Base-by-base conservation (phyloP, 2,797 vertebrate species). In the Coilia nasus region DNA sequence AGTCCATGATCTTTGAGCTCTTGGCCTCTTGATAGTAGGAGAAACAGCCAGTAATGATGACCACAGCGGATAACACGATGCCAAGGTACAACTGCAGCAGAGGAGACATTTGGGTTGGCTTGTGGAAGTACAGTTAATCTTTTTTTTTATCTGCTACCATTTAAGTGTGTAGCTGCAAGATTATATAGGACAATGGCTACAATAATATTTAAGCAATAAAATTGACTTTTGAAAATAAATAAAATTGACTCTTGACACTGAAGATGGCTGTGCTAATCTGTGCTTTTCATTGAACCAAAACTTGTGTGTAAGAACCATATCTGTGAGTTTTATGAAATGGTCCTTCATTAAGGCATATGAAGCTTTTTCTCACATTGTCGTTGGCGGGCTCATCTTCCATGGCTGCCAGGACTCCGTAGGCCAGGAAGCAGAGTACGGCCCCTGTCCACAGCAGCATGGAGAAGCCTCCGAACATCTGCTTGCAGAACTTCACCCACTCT, bases 21-120 rank as follows among this genome's bases (percentile, higher is more conserved):
- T 97, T 97, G 14, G 97, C 95, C 91, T 97, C 97, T 95, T 97
- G 97, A 87, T 97, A 97, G 82, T 97, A 97, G 3, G 97, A 97
- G 93, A 97, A 97, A 78, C 97, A 97, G 35, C 96, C 96, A 71
- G 97, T 97, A 91, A 97, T 94, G 92, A 97, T 96, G 89, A 97
- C 97, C 0, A 97, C 97, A 84, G 96, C 96, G 3, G 97, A 90
- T 7, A 97, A 91, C 87, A 97, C 97, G 84, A 97, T 75, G 50
- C 97, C 97, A 44, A 97, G 94, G 85, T 97, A 97, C 44, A 97
- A 92, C 96, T 97, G 90, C n/a, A 91, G 90, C 82, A 15, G 85
- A 84, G 11, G 62, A 54, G 82, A 12, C 35, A 82, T 41, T 56
- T 2, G 23, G 25, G 60, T 17, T 81, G 62, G 4, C 11, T 12